A percentile compares a stretch with the other conserved stretches of the same genome.
Conservation (phyloP, 2,113 vertebrate genomes). For the Cyprinodon variegatus region DNA sequence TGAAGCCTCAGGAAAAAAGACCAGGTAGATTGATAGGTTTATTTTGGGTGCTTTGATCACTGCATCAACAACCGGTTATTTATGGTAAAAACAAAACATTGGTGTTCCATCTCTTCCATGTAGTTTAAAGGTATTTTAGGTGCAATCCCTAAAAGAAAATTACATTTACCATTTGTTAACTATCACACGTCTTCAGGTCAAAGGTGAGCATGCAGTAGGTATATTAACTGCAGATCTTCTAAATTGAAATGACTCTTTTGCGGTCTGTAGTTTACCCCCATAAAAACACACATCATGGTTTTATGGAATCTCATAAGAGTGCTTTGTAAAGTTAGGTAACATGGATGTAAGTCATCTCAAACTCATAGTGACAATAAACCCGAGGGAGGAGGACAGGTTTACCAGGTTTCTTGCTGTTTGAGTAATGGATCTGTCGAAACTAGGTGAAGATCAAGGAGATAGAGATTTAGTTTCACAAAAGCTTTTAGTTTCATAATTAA, state of each 20-base stretch:
- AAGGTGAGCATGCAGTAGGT: background rate
- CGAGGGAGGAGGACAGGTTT: slow-evolving; percentile 49
- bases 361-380: slow-evolving; percentile 21
- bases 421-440: slow-evolving; percentile 56
- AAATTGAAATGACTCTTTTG: slow-evolving; percentile 36
- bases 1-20: slow-evolving; percentile 81
- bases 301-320: slow-evolving; percentile 19
- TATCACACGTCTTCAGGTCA: slow-evolving; percentile 25
- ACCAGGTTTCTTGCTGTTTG: slow-evolving; percentile 49
- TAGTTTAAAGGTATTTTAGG: background rate
- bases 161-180: slow-evolving; percentile 33
- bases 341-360: slow-evolving; percentile 40
- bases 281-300: slow-evolving; percentile 42
- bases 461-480: slow-evolving; percentile 47
- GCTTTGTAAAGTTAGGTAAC: slow-evolving; percentile 33
- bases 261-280: slow-evolving; percentile 11
- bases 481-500: slow-evolving; percentile 42
- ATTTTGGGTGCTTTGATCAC: background rate
- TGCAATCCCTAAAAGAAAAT: slow-evolving; percentile 14
- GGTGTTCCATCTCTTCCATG: background rate
- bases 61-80: background rate
- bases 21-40: slow-evolving; percentile 77
- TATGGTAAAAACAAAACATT: background rate
- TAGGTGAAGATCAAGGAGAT: slow-evolving; percentile 53
- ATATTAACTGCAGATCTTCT: slow-evolving; percentile 11